Percentiles rank a stretch among this genome's conserved stretches.
These are phyloP conservation scores for Anomalospiza imberbis DNA, from an alignment of 2,797 vertebrate genomes.

Conservation along the genomic window DNA sequence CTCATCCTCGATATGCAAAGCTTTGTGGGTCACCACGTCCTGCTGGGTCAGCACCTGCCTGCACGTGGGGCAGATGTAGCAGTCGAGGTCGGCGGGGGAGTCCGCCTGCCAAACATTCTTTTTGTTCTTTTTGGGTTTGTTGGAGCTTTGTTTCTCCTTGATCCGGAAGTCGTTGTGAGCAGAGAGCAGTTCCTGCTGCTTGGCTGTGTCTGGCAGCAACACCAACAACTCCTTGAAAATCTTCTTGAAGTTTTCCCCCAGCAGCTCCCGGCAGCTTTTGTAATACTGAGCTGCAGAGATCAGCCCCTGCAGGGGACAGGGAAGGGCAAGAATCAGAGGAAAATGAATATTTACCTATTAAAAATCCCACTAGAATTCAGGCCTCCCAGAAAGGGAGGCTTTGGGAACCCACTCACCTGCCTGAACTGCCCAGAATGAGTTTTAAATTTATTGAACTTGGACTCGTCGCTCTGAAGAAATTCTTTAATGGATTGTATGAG, in stretches of 20 bases:
- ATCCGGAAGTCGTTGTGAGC: constrained; percentile 84
- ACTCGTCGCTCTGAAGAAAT: constrained; percentile 88
- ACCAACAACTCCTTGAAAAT: constrained; percentile 95
- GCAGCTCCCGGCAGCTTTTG: constrained; percentile 88
- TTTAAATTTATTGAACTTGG: constrained; percentile 93
- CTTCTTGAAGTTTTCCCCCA: constrained; percentile 88
- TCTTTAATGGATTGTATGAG: constrained; percentile 93
- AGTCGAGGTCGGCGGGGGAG: constrained; percentile 82
- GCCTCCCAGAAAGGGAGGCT: neutral
- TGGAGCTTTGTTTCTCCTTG: constrained; percentile 76
- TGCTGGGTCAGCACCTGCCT: constrained; percentile 90
- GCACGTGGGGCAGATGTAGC: constrained; percentile 89
- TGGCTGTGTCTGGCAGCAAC: constrained; percentile 89
- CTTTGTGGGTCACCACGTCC: constrained; percentile 88
- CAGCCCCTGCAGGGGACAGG: constrained; percentile 75
- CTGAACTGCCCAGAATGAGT: constrained; percentile 94
- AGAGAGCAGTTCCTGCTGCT: constrained; percentile 94
- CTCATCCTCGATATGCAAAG: constrained; percentile 86
- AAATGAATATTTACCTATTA: neutral
- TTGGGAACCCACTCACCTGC: constrained; percentile 80
- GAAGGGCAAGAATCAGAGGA: neutral
- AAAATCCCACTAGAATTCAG: neutral
- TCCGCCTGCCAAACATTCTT: constrained; percentile 85
- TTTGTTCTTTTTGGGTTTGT: constrained; percentile 86
- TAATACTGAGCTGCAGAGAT: constrained; percentile 92